Percentiles rank a stretch among this genome's conserved stretches.
Conservation (phyloP, 2,797 vertebrate genomes). For the Botia almorhae region DNA sequence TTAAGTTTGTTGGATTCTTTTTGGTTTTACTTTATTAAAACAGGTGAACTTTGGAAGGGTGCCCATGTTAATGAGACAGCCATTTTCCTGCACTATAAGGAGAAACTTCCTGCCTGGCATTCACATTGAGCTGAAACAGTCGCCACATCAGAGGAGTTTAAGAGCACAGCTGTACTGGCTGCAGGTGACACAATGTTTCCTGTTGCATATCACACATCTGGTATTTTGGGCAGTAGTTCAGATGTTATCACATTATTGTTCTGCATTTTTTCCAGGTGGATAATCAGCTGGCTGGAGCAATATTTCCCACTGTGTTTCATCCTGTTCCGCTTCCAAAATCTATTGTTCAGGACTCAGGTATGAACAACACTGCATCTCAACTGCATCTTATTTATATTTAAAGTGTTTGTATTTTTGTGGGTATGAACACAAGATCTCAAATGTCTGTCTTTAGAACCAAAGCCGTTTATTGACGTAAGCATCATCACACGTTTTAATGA, state of each 20-base stretch:
- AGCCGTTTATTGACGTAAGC: constrained; percentile 93
- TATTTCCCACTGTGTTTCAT: constrained; percentile 95
- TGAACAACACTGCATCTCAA: background rate
- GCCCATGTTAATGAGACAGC: constrained; percentile 89
- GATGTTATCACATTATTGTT: background rate
- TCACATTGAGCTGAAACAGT: constrained; percentile 92
- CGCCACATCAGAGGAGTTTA: constrained; percentile 90
- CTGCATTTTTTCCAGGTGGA: constrained; percentile 82
- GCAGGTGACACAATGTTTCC: constrained; percentile 78
- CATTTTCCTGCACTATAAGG: constrained; percentile 81
- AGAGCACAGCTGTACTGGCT: constrained; percentile 93
- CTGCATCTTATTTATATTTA: too few relatives aligned
- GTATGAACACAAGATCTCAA: background rate
- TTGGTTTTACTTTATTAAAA: constrained; percentile 4
- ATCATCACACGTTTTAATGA: constrained; percentile 95
- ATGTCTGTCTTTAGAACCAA: constrained; percentile 83
- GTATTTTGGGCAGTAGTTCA: background rate
- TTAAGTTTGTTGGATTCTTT: background rate
- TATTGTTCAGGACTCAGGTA: constrained; percentile 94
- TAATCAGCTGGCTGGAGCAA: constrained; percentile 90
- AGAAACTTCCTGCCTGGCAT: constrained; percentile 94
- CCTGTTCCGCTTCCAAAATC: constrained; percentile 96
- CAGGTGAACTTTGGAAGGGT: constrained; percentile 87
- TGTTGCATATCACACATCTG: constrained; percentile 1
- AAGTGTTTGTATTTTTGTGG: background rate